Percentiles rank a stretch among this genome's conserved stretches.
Conservation (phyloP, 2,113 vertebrate genomes). For the Catharus fuscescens region DNA sequence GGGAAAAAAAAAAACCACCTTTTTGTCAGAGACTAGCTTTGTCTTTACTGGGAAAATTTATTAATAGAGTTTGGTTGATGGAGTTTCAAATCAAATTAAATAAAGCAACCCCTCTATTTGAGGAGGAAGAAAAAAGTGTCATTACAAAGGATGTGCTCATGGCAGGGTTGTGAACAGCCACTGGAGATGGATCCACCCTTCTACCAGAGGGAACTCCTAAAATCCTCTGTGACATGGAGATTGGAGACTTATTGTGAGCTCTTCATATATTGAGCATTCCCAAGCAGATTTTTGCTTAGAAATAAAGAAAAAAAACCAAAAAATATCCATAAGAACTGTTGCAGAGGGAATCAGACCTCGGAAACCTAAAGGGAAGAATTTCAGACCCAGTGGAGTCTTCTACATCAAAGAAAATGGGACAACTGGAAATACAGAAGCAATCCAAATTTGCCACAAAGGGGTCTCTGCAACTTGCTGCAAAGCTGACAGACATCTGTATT, state of each 20-base stretch:
- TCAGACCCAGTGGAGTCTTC: neutral
- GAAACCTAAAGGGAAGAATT: neutral
- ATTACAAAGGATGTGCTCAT: neutral
- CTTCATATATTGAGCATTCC: neutral
- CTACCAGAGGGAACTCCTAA: neutral
- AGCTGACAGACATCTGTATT: neutral
- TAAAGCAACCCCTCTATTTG: neutral
- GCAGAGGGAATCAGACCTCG: neutral
- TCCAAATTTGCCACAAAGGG: neutral
- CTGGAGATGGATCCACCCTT: neutral
- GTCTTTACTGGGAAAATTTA: neutral
- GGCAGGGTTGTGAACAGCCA: neutral
- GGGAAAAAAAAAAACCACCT: neutral
- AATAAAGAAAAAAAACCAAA: neutral
- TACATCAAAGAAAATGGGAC: neutral
- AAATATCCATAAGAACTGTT: neutral
- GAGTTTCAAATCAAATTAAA: neutral
- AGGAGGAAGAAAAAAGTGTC: neutral
- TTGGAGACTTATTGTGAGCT: rapidly evolving
- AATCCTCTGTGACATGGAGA: neutral
- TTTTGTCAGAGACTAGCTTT: neutral
- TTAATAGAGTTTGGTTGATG: neutral
- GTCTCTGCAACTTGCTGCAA: neutral
- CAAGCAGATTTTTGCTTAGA: neutral
- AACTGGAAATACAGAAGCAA: neutral